These are phyloP conservation scores for Drosophila leonis DNA, from an alignment of 2,888 invertebrate species.

Conservation along the genomic window DNA sequence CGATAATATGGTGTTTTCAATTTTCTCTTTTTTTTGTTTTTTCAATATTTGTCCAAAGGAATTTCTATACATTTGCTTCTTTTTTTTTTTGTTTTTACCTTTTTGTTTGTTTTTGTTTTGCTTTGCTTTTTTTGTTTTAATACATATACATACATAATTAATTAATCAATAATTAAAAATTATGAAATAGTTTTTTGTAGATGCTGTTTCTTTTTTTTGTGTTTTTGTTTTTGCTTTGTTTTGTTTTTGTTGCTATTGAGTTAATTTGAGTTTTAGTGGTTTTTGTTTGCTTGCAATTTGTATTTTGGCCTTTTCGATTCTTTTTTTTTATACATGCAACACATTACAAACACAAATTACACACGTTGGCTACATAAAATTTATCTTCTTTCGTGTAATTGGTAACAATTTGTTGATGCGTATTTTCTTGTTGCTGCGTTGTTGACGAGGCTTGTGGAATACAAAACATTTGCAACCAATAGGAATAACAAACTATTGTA, in stretches of 20 bases:
- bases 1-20: background rate
- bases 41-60: slow-evolving; percentile 39
- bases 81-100: slow-evolving; percentile 36
- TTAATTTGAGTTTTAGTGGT: slow-evolving; percentile 20
- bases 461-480: slow-evolving; percentile 42
- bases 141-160: slow-evolving; percentile 73
- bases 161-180: slow-evolving; percentile 79
- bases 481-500: slow-evolving; percentile 45
- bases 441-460: slow-evolving; percentile 27
- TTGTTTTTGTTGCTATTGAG: slow-evolving; percentile 20
- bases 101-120: slow-evolving; percentile 42
- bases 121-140: slow-evolving; percentile 39
- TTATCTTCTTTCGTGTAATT: slow-evolving; percentile 45
- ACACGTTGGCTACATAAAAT: slow-evolving; percentile 66
- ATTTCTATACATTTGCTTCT: slow-evolving; percentile 50
- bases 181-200: slow-evolving; percentile 57
- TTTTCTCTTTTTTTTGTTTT: slow-evolving; percentile 6
- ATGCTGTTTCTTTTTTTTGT: slow-evolving; percentile 15
- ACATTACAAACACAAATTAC: slow-evolving; percentile 68
- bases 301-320: slow-evolving; percentile 34
- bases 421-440: slow-evolving; percentile 35
- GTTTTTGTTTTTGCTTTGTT: slow-evolving; percentile 5
- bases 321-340: slow-evolving; percentile 51
- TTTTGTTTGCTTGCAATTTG: slow-evolving; percentile 36
- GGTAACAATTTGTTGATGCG: slow-evolving; percentile 50